Evolutionary conservation across 2,797 vertebrate genomes (phyloP).

Genomic region (Bovichtus variegatus): DNA sequence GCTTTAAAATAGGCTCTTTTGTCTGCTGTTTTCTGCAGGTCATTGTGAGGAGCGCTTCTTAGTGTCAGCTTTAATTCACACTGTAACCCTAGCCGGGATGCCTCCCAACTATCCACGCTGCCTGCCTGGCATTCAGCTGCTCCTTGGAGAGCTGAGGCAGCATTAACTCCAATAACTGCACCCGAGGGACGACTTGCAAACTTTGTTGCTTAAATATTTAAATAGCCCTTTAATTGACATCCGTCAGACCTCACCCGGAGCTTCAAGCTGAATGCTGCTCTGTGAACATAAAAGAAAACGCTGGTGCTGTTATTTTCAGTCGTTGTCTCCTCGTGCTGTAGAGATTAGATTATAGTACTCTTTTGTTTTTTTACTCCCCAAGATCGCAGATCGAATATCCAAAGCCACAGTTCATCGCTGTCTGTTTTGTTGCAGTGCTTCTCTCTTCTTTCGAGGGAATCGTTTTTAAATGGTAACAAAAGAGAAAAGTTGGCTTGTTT

Average conservation of each 20-base stretch:
- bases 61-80: slow-evolving; percentile 93
- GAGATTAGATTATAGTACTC: slow-evolving; percentile 17
- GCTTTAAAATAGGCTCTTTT: slow-evolving; percentile 89
- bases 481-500: neutral
- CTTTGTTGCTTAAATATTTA: slow-evolving; percentile 87
- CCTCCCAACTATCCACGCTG: slow-evolving; percentile 82
- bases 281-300: slow-evolving; percentile 48
- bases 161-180: slow-evolving; percentile 82
- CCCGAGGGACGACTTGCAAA: slow-evolving; percentile 85
- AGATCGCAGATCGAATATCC: slow-evolving; percentile 17
- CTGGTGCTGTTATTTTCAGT: slow-evolving; percentile 25
- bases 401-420: slow-evolving; percentile 28
- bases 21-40: slow-evolving; percentile 88
- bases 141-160: slow-evolving; percentile 84
- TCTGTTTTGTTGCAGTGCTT: slow-evolving; percentile 12
- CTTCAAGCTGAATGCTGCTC: slow-evolving; percentile 48
- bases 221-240: slow-evolving; percentile 84
- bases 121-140: slow-evolving; percentile 82
- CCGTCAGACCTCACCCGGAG: slow-evolving; percentile 71
- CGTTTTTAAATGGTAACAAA: neutral
- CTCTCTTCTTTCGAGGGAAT: slow-evolving; percentile 7
- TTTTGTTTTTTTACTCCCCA: slow-evolving; percentile 7
- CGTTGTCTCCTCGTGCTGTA: slow-evolving; percentile 13
- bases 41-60: slow-evolving; percentile 91
- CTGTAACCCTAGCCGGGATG: slow-evolving; percentile 88